Evolutionary conservation across 1,140 invertebrate species (phyloP), one percentile per base, ranked within the genome.

Genomic region (Drusus annulatus): DNA sequence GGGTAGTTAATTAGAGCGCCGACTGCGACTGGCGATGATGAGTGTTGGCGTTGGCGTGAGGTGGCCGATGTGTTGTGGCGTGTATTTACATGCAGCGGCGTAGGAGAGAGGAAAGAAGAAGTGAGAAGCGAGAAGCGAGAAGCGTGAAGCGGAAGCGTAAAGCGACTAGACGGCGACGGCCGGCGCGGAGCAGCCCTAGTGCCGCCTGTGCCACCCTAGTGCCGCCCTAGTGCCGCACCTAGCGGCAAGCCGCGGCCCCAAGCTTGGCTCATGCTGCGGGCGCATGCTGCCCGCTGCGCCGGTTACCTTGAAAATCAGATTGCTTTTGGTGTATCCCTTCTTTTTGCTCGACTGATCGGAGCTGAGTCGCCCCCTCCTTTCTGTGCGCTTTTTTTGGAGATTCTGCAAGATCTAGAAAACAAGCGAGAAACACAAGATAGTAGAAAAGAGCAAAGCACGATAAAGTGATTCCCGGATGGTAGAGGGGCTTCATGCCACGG

Each of bases 271-370:
- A 71, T 71, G 69, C 69, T 28, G 84, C 88, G 88, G 86, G 88
- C 87, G 86, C 88, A 87, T 86, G 89, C 88, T 87, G 88, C 88
- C 87, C 88, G 80, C 79, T 13, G 71, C 79, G 86, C 90, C 90
- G 93, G 93, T 96, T 97, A 97, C 96, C 96, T 97, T 96, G 94
- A 96, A 95, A 94, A 97, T 96, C 93, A 96, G 95, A 94, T 96
- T 96, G 95, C 94, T 96, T 96, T 96, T 96, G 92, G 94, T 95
- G 94, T 93, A 93, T 93, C 93, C 93, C 93, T 94, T 94, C 94
- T 95, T 95, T 95, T 95, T 95, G 93, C 93, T 93, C 93, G 94
- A 93, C 93, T 93, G 92, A 89, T 95, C 94, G 91, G 94, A 95
- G 93, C 94, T 94, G 93, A 95, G 94, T 91, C 95, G 94, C 92